phyloP scores from a whole-genome alignment of 2,113 vertebrate species.

The Mionectes macconnelli region DNA sequence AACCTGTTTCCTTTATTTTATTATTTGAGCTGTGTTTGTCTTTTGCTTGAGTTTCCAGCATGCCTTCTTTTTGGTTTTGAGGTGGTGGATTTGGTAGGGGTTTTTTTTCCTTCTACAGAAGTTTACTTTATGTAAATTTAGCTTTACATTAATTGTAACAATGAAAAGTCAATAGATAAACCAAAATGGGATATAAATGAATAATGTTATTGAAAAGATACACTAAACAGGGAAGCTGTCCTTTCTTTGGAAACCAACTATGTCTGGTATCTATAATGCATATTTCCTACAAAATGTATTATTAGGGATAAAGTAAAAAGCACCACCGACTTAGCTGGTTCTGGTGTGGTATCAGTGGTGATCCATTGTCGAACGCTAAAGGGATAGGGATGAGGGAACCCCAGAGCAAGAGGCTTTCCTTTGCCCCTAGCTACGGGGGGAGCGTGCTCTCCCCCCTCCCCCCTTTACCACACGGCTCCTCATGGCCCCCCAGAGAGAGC shows the following conservation, averaged over 20 bases:
- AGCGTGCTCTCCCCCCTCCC: too few species aligned
- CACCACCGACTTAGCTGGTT: background rate
- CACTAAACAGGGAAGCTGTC: background rate
- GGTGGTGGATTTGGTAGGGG: fast-evolving
- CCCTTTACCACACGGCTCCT: too few species aligned
- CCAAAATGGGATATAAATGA: background rate
- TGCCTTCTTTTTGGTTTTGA: background rate
- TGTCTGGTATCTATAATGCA: background rate
- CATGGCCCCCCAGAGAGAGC: too few species aligned
- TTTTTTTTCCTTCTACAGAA: background rate
- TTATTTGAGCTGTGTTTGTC: background rate
- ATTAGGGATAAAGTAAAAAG: background rate
- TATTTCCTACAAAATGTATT: background rate
- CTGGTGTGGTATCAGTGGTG: background rate
- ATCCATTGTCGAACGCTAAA: too few species aligned
- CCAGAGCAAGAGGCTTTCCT: too few species aligned
- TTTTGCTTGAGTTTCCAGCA: background rate
- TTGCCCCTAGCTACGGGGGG: too few species aligned
- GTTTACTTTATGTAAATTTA: background rate
- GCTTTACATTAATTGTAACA: background rate
- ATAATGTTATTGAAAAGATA: background rate
- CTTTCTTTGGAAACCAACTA: background rate
- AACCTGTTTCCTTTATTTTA: background rate
- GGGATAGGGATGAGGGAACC: too few species aligned
- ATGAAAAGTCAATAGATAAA: background rate